Conservation (phyloP, 2,113 vertebrate genomes). For the Syngnathus floridae region DNA sequence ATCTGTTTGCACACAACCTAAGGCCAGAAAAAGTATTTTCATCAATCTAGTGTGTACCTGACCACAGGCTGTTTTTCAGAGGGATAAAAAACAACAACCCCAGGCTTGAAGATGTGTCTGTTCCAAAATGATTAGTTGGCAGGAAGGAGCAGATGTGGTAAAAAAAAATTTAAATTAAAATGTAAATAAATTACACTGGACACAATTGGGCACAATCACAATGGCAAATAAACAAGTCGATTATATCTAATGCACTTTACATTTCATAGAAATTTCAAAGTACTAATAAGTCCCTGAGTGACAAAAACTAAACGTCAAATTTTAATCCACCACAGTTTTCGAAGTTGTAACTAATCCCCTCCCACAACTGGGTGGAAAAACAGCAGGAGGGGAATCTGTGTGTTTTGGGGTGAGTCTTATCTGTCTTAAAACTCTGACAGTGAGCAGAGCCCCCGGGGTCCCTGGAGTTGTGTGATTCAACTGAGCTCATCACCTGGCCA, state of each 20-base stretch:
- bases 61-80: slow-evolving; percentile 21
- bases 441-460: slow-evolving; percentile 19
- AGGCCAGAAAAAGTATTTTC: slow-evolving; percentile 15
- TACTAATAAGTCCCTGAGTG: not conserved
- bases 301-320: not conserved
- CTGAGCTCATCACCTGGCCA: slow-evolving; percentile 36
- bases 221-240: not conserved
- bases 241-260: too few relatives aligned
- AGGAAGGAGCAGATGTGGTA: slow-evolving; percentile 25
- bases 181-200: slow-evolving; percentile 15
- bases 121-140: slow-evolving; percentile 25
- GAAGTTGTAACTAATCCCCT: not conserved
- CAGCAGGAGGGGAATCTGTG: not conserved
- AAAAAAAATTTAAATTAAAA: not conserved
- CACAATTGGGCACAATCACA: not conserved
- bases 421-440: slow-evolving; percentile 13
- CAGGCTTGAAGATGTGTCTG: slow-evolving; percentile 17
- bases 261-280: too few relatives aligned
- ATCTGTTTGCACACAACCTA: not conserved
- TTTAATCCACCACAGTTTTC: not conserved
- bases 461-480: slow-evolving; percentile 28
- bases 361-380: not conserved
- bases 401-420: not conserved
- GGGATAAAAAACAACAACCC: slow-evolving; percentile 31
- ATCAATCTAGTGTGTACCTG: slow-evolving; percentile 24